These are phyloP conservation scores for Tonatia bakeri DNA, from an alignment of 2,113 vertebrate species.

Conservation along the genomic window DNA sequence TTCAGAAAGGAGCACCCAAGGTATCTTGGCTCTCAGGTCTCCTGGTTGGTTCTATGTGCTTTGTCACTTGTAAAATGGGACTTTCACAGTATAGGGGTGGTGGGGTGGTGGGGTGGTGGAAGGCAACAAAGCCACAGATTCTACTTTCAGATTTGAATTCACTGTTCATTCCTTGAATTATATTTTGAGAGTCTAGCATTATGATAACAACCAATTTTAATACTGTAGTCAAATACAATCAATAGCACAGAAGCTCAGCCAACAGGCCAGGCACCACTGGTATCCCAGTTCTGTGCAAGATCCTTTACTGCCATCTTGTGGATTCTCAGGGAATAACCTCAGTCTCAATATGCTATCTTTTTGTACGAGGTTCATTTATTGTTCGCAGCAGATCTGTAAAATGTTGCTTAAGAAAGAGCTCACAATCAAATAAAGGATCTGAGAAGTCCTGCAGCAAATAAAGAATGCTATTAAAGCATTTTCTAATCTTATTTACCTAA, in stretches of 20 bases:
- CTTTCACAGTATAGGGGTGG: neutral
- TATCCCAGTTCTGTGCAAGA: neutral
- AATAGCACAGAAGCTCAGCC: neutral
- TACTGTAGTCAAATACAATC: neutral
- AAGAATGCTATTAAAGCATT: neutral
- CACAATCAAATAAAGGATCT: neutral
- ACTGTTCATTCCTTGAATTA: neutral
- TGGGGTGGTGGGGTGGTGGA: neutral
- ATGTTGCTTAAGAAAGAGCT: neutral
- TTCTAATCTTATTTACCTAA: neutral
- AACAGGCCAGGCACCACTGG: accelerated
- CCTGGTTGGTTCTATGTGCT: neutral
- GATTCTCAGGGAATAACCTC: neutral
- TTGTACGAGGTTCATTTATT: neutral
- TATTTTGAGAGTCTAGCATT: neutral
- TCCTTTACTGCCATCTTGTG: constrained; percentile 77
- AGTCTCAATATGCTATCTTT: neutral
- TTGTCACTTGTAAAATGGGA: neutral
- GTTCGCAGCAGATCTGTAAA: neutral
- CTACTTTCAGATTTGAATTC: neutral
- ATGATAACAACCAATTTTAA: neutral
- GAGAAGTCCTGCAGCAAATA: neutral
- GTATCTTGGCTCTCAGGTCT: neutral
- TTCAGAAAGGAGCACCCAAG: neutral
- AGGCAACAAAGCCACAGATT: neutral